Base-by-base conservation (phyloP, 2,113 vertebrate species). In the Lucifuga dentata region DNA sequence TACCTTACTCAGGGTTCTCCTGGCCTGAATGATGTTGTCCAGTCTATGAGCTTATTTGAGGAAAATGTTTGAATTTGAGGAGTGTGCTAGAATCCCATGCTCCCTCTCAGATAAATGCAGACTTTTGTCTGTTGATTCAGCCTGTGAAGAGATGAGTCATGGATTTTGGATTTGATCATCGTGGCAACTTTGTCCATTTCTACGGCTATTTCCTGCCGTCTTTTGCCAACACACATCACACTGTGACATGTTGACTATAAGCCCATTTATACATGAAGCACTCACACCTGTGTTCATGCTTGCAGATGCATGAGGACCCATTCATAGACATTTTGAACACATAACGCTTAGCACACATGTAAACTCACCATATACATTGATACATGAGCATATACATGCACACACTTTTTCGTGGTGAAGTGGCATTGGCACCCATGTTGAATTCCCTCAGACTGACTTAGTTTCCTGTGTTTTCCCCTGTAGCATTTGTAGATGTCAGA, bases 131-230 rank as follows among this genome's bases (percentile, higher is more conserved):
- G 79, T 82, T 83, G 72, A 80, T 72, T 84, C 81, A 85, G 74
- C 41, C 70, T 61, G 41, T 64, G 39, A 76, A 86, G 51, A 72
- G 72, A 86, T 67, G 86, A 90, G 77, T 81, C 68, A 87, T 75
- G 46, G 51, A 38, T 53, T 60, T 79, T 76, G 64, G 61, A 78
- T 60, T 66, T 36, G 58, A 65, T 55, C 62, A 40, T 69, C 79
- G 55, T 65, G 24, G 13, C 51, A 61, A 58, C 55, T 70, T 74
- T 74, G 68, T 48, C 16, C 29, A 39, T 70, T 38, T 67, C 72
- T 60, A 44, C 55, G 65, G 45, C 55, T 61, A 43, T 46, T 40
- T 52, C 20, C 49, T 45, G 44, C 44, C 8, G 11, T 19, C n/a
- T 21, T 36, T 43, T 23, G 44, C 49, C 49, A 61, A 20, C 61